Conservation (phyloP, 53 echinoderm and acorn worm species). For the Echinometra lucunter region DNA sequence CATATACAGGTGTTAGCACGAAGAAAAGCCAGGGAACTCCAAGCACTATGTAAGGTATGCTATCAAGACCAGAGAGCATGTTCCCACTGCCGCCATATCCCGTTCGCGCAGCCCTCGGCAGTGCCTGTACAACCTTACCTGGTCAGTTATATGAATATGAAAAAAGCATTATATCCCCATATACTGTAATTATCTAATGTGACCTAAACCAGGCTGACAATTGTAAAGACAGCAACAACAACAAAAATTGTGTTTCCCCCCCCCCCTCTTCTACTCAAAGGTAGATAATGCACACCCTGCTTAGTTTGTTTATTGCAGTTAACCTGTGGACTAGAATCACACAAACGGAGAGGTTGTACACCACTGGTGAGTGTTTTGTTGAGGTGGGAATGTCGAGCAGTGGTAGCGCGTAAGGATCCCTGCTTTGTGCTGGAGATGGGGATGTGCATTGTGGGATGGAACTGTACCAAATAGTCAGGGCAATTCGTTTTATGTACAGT, state of each 20-base stretch:
- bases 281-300: not conserved
- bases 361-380: not conserved
- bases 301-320: not conserved
- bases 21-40: conserved; percentile 98
- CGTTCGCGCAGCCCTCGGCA: not conserved
- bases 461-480: not conserved
- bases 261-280: not conserved
- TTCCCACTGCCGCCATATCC: conserved; percentile 7
- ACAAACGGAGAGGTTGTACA: not conserved
- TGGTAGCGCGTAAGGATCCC: not conserved
- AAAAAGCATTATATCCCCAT: not conserved
- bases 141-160: not conserved
- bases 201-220: not conserved
- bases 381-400: not conserved
- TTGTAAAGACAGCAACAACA: not conserved
- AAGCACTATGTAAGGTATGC: conserved; percentile 99
- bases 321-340: not conserved
- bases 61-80: conserved; percentile 33
- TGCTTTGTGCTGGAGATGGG: not conserved
- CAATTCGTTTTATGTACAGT: too few relatives aligned
- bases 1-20: conserved; percentile 99
- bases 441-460: not conserved
- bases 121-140: not conserved
- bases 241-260: too few relatives aligned
- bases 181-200: not conserved